Conservation (phyloP, 2,797 vertebrate genomes). For the Alectoris magna region DNA sequence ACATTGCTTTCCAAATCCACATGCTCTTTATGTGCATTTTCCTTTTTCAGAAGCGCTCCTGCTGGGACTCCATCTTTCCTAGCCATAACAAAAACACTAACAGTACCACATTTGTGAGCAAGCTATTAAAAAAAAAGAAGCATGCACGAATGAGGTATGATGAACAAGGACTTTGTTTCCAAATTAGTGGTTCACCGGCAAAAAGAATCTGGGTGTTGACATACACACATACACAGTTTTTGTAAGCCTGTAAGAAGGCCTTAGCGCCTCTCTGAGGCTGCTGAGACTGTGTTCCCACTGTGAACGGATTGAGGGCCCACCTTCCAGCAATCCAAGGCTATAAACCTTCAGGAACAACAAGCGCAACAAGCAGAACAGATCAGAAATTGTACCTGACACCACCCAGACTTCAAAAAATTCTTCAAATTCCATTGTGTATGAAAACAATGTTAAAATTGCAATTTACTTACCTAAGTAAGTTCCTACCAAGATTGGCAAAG, state of each 20-base stretch:
- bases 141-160: background rate
- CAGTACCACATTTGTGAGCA: background rate
- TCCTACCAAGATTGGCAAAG: conserved; percentile 75
- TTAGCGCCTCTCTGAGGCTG: background rate
- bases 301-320: background rate
- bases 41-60: background rate
- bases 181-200: background rate
- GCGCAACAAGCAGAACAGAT: background rate
- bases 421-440: background rate
- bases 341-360: background rate
- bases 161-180: conserved; percentile 13
- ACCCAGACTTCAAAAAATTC: background rate
- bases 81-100: conserved; percentile 21
- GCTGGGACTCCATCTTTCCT: background rate
- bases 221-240: background rate
- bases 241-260: background rate
- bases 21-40: background rate
- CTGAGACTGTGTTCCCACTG: background rate
- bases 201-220: background rate
- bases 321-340: background rate
- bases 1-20: background rate
- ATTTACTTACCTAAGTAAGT: conserved; percentile 83
- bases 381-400: background rate
- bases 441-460: conserved; percentile 38
- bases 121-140: conserved; percentile 4